Evolutionary conservation across 2,888 invertebrate genomes (phyloP), one percentile per base, ranked within the genome.

Genomic region (Napeogenes inachia): DNA sequence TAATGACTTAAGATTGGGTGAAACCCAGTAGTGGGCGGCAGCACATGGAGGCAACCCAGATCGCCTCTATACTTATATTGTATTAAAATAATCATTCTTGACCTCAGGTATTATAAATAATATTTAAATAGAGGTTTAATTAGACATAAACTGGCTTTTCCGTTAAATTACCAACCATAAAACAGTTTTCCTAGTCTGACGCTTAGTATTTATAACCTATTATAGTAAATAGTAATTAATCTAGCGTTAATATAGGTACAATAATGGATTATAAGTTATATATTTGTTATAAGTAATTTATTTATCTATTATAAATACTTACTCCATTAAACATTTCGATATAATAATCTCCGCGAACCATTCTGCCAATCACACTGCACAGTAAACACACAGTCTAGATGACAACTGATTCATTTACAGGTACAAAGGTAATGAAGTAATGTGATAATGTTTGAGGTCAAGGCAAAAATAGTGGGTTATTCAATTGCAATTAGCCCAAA

Each of bases 81-180:
- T 30, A 30, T 30, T 21, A 30, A 8, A 10, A 47, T 13, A 21
- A 50, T 50, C 8, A 10, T 2, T 30, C 12, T 8, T 50, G 50
- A 50, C 30, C 50, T 50, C 50, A 8, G 30, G 66, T 66, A 30
- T 21, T 57, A 4, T 13, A 33, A 38, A 38, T 35, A 21, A 21
- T 56, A 30, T 13, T 38, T 42, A 38, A 13, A 54, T 50, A 8
- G 10, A 50, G 50, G 21, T 50, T 50, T 50, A 10, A 50, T 50
- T 50, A 42, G 10, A 42, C 10, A 42, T 42, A 42, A 42, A 42
- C 42, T 10, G 42, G 42, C 42, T 10, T 42, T 42, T 42, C 42
- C 42, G 42, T 42, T 42, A 10, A 10, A 42, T 42, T 42, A 42
- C 8, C 38, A 38, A 6, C 38, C 42, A 42, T 10, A 42, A 10